Conservation (phyloP, 1,140 invertebrate genomes). For the Pseudomyrmex sp. region DNA sequence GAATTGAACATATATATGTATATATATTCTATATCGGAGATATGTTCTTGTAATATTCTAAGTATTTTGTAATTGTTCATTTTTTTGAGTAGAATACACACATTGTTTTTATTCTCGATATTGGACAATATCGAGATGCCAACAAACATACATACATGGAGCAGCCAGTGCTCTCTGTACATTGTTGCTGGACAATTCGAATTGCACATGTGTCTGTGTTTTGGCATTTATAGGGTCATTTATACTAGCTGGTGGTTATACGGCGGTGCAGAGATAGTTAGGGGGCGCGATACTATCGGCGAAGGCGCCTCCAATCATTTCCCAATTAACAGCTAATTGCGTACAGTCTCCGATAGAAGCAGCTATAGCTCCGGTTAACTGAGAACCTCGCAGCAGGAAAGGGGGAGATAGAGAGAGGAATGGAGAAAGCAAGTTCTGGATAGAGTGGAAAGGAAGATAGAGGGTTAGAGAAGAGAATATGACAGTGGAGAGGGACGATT, state of each 20-base stretch:
- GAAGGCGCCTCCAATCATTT: conserved; percentile 80
- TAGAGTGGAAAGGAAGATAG: conserved; percentile 25
- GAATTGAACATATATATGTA: conserved; percentile 11
- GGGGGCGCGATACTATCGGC: conserved; percentile 72
- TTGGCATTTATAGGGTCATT: conserved; percentile 75
- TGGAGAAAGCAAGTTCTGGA: neutral
- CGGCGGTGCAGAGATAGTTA: conserved; percentile 66
- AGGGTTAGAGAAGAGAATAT: conserved; percentile 13
- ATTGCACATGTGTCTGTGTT: conserved; percentile 53
- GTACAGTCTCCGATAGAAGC: conserved; percentile 74
- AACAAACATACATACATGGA: conserved; percentile 10
- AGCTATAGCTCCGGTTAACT: conserved; percentile 63
- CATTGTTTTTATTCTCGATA: conserved; percentile 50
- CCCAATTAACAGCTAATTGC: conserved; percentile 83
- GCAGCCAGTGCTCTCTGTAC: neutral
- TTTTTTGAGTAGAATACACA: neutral
- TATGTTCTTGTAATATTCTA: neutral
- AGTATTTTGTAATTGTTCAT: neutral
- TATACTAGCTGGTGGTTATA: conserved; percentile 63
- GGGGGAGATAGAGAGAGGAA: neutral
- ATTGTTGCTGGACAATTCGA: neutral
- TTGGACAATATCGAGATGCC: neutral
- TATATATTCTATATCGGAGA: neutral
- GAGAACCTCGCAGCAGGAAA: conserved; percentile 12
- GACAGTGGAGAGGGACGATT: conserved; percentile 26